Evolutionary conservation across 2,797 vertebrate genomes (phyloP).

Genomic region (Cetoscarus ocellatus): DNA sequence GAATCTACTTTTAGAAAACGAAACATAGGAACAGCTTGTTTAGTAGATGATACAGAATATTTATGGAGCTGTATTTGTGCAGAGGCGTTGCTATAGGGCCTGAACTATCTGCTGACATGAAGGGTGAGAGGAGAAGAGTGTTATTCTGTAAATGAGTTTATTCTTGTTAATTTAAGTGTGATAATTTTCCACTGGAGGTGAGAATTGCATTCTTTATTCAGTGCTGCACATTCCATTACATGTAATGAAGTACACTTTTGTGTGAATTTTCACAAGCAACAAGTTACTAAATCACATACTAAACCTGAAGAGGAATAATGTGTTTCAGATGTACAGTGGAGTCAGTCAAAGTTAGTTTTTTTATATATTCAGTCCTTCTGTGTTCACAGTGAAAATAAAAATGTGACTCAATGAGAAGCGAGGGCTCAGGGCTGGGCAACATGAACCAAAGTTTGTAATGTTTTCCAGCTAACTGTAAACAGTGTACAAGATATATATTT

Average conservation of each 20-base stretch:
- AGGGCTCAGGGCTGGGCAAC: too few relatives aligned
- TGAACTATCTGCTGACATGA: background rate
- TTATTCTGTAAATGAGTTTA: slow-evolving; percentile 14
- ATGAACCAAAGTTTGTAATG: too few relatives aligned
- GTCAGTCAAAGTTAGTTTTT: background rate
- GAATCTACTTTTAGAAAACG: background rate
- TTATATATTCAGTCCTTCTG: background rate
- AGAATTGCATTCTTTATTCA: slow-evolving; percentile 6
- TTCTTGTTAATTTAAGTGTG: slow-evolving; percentile 1
- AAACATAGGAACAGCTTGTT: slow-evolving; percentile 25
- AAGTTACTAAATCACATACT: background rate
- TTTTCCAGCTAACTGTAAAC: too few relatives aligned
- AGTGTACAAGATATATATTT: too few relatives aligned
- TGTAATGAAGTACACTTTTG: slow-evolving; percentile 4
- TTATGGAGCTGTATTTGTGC: background rate
- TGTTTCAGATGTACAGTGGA: background rate
- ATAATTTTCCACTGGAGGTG: slow-evolving; percentile 1
- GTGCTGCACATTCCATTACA: background rate
- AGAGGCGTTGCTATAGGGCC: background rate
- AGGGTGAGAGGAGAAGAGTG: background rate
- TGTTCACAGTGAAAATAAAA: background rate
- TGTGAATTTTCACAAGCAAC: slow-evolving; percentile 13
- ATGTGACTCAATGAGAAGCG: slow-evolving; percentile 7
- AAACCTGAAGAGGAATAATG: background rate
- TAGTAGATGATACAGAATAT: slow-evolving; percentile 27